Evolutionary conservation across 2,113 vertebrate species (phyloP), one percentile per base, ranked within the genome.

Genomic region (Syrmaticus mikado): DNA sequence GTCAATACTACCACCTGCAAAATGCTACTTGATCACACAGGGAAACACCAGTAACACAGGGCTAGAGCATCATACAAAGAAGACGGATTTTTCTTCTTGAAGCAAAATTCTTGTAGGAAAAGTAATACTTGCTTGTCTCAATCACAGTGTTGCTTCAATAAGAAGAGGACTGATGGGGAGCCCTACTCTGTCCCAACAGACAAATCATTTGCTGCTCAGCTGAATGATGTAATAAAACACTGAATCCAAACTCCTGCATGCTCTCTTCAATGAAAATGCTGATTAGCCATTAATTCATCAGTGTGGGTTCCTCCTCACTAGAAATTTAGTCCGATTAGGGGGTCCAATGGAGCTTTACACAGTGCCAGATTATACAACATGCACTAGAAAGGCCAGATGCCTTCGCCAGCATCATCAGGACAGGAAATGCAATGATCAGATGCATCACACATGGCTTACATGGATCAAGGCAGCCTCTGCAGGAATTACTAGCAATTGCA

Each of bases 371-470:
- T 5, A 21, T 0, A 11, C 18, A 67, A 8, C 8, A 46, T 46
- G 32, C 25, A 38, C 50, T n/a, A 41, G 13, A 2, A 48, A 67
- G 8, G 20, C 19, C 19, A 76, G 71, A 41, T 7, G 55, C 6
- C 24, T 15, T 25, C 11, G 22, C 55, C 79, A 87, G 62, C 21
- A 38, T 12, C 57, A 13, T 8, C 32, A 50, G 58, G 48, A 40
- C 11, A 45, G 34, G 0, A n/a, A 75, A 61, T n/a, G 20, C 12
- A 17, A 16, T 74, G 20, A 46, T 84, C n/a, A 18, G 87, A 21
- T n/a, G 19, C 0, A 0, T 32, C 1, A 2, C 64, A 11, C 16
- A 34, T 0, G 3, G 48, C 27, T 70, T 36, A 38, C 2, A 0
- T 3, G 38, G 52, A 60, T 0, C 5, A 8, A 77, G 30, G 13